Evolutionary conservation across 1,140 invertebrate genomes (phyloP), one percentile per base, ranked within the genome.

Genomic region (Sipha flava): DNA sequence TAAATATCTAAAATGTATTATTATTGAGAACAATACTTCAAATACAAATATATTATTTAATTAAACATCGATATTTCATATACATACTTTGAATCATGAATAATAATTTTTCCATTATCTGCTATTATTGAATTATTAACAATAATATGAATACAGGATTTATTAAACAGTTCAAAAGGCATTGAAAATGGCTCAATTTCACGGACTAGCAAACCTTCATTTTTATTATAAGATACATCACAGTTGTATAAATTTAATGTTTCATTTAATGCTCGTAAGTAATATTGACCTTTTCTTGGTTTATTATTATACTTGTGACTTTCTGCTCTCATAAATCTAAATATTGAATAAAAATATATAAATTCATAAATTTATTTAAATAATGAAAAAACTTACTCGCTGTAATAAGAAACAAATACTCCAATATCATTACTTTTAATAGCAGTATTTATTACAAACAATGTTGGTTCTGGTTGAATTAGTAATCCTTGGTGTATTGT

Each of bases 401-500:
- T 98, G 84, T 98, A 98, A 85, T 95, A 97, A 3, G 91, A 90
- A 0, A 91, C 92, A 26, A 92, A 90, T 31, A 98, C 87, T 14
- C 96, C 96, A 83, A 90, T 88, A 0, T 89, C 88, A 83, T 98
- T 98, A 70, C 90, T 88, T 83, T 90, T 90, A 26, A 98, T 93
- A 85, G 90, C 91, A 0, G 91, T 89, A 57, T 92, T 91, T 0
- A 86, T 85, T 12, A 95, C 85, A 72, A 88, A 88, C 10, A 95
- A 84, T 0, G 91, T 92, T 5, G 93, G 93, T 26, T 79, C 59
- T 23, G 62, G 77, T 79, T 79, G 57, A 64, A 64, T 10, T 66
- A 79, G 66, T 79, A 79, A 31, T n/a, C 64, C 49, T 73, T 64
- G 57, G 3, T 64, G 49, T 23, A 49, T 66, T 23, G 59, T 49